These are phyloP conservation scores for Helogale parvula DNA, from an alignment of 2,113 vertebrate species.

Conservation along the genomic window DNA sequence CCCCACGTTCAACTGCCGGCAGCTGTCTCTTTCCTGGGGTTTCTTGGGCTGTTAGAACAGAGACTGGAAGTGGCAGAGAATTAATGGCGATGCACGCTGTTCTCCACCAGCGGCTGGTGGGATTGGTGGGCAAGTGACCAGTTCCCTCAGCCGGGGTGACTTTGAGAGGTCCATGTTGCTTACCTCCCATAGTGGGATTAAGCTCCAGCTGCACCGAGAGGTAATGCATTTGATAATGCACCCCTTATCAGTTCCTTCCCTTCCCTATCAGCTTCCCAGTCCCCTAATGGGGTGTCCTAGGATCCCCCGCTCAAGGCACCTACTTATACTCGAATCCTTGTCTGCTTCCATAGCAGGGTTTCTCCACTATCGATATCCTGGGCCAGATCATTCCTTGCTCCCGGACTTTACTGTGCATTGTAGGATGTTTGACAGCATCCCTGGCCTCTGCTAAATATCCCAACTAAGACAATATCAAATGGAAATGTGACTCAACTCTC, in stretches of 20 bases:
- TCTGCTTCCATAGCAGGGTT: not conserved
- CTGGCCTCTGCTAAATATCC: not conserved
- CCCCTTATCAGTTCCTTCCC: not conserved
- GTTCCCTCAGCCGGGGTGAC: not conserved
- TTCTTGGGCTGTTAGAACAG: not conserved
- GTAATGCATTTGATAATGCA: not conserved
- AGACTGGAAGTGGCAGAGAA: not conserved
- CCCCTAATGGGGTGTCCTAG: not conserved
- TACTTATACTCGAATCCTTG: not conserved
- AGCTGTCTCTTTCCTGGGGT: too few species aligned
- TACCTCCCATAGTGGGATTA: not conserved
- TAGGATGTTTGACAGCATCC: not conserved
- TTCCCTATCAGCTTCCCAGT: not conserved
- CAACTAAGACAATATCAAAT: not conserved
- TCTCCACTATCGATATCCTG: not conserved
- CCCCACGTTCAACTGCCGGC: not conserved
- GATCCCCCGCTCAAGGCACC: not conserved
- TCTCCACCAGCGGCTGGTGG: not conserved
- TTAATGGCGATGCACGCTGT: not conserved
- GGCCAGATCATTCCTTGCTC: not conserved
- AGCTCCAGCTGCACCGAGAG: not conserved
- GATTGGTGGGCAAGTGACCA: not conserved
- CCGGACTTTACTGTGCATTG: not conserved
- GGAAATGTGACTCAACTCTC: not conserved
- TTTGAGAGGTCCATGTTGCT: not conserved